Base-by-base conservation (phyloP, 2,113 vertebrate genomes). In the Scolopax mira region DNA sequence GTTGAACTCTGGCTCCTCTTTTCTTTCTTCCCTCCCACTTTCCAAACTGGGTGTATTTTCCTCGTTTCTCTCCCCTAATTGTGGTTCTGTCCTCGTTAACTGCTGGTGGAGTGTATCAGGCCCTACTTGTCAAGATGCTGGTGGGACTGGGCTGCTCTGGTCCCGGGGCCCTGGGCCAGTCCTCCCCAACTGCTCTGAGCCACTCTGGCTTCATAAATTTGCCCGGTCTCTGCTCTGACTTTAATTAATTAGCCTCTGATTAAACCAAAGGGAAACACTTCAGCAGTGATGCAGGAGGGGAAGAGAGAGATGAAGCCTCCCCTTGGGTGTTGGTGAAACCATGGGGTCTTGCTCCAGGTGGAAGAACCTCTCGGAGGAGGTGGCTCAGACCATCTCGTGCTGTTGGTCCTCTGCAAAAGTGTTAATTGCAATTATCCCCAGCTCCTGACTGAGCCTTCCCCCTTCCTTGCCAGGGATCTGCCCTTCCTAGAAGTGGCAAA, bases 401-500 rank as follows among this genome's bases (percentile, higher is more conserved):
- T 18, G 41, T 65, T 46, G 37, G 3, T 54, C 48, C 52, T 60
- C 61, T 70, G 41, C n/a, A 4, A 6, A 6, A 39, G 4, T 2
- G 22, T 0, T 12, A 3, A 10, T 6, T 4, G 3, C 30, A 6
- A 3, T 18, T 23, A 49, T 3, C 39, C 16, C 2, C 0, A 6
- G 44, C 64, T 19, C 62, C 17, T 18, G 7, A 3, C 57, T 4
- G 37, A 42, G 52, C 3, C 0, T 39, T 35, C 1, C 30, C 49
- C 14, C 24, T 30, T 21, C 28, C 48, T 13, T 1, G 0, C 9
- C 27, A 11, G 16, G 27, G 28, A 13, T 5, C 25, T 3, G 44
- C 2, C 52, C 35, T 51, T 30, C 35, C 42, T 7, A 2, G 31
- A 22, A 28, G 46, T 27, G 17, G 13, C 33, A 21, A 1, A 27